phyloP scores from a whole-genome alignment of 2,797 vertebrate species.

The Rousettus madagascariensis region DNA sequence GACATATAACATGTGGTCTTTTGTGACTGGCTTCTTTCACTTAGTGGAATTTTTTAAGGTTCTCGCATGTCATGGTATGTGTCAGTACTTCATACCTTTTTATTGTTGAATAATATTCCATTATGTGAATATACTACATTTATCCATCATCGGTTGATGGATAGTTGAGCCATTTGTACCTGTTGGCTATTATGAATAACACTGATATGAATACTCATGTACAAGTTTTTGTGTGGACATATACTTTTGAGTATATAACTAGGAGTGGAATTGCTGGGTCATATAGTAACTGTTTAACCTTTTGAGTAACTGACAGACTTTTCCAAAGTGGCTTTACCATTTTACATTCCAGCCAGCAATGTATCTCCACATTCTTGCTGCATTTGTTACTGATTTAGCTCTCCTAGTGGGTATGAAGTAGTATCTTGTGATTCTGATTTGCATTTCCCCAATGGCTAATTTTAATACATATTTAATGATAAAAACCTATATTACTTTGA shows the following conservation, averaged over 20 bases:
- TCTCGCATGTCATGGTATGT: background rate
- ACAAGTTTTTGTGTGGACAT: background rate
- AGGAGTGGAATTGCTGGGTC: background rate
- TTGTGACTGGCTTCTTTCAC: background rate
- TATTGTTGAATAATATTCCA: background rate
- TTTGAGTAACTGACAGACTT: background rate
- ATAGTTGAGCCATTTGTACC: background rate
- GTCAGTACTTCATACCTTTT: background rate
- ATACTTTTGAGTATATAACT: background rate
- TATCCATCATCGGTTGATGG: background rate
- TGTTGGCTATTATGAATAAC: background rate
- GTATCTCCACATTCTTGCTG: background rate
- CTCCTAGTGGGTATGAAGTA: background rate
- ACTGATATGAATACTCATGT: background rate
- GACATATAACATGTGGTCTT: background rate
- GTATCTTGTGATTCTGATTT: background rate
- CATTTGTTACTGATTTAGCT: background rate
- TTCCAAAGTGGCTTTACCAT: background rate
- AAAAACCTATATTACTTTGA: background rate
- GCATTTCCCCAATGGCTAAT: background rate
- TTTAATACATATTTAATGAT: background rate
- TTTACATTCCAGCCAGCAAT: background rate
- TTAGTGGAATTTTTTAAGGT: background rate
- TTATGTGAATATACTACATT: background rate
- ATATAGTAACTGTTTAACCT: background rate